Base-by-base conservation (phyloP, 2,888 invertebrate species). In the Laothoe populi region DNA sequence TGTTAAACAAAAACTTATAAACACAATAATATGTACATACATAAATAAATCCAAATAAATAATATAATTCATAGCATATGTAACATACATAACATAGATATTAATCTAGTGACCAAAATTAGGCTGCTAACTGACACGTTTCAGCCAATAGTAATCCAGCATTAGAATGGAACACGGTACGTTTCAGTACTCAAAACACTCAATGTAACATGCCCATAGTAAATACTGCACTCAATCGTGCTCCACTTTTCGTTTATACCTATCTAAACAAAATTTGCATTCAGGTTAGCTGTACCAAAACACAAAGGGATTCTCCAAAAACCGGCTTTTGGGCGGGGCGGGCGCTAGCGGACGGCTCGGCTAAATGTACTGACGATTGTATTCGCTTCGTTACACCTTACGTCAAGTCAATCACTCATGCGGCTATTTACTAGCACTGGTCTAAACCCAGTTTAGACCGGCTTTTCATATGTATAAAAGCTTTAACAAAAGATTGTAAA, bases 161-260 rank as follows among this genome's bases (percentile, higher is more conserved):
- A 31, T 53, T 26, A 4, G 46, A 23, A 49, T n/a, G 19, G 35
- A 35, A 19, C 19, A 35, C 19, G 53, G 19, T 31, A 19, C 31
- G 35, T 53, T 31, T 35, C 35, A 35, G 5, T 19, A 19, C 10
- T 8, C 19, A 7, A 44, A 19, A 44, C 19, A 44, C 44, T 19
- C 44, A 1, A 42, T 4, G 16, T 44, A 16, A 44, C 53, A 31
- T 13, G 11, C 26, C 26, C 35, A 19, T 11, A 53, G 31, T 11
- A 2, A 19, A 4, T 31, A 35, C 35, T 19, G 35, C 19, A 35
- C 31, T 49, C 49, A n/a, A 26, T 19, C 35, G 35, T 53, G 53
- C 19, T 53, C 35, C 31, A 53, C 35, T 53, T 53, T 53, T 53
- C 53, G 31, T 49, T 53, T 53, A 16, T 35, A 53, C 53, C 35